Evolutionary conservation across 2,113 vertebrate genomes (phyloP).

Genomic region (Romanogobio albipinnatus): DNA sequence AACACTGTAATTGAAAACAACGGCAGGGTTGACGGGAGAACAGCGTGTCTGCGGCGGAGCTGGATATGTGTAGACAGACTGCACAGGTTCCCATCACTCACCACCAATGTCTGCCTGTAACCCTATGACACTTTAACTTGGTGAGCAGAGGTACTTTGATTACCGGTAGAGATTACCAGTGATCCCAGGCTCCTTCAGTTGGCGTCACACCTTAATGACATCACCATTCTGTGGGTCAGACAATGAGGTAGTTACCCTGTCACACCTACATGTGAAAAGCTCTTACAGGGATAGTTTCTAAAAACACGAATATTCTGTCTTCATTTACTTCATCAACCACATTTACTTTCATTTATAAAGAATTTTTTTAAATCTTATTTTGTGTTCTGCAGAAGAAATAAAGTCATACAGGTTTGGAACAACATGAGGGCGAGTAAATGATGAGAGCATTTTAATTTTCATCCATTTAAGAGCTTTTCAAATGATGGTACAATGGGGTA

Average conservation of each 20-base stretch:
- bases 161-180: slow-evolving; percentile 31
- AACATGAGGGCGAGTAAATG: not conserved
- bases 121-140: not conserved
- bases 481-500: not conserved
- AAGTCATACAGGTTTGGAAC: not conserved
- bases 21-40: slow-evolving; percentile 1
- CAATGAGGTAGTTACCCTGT: not conserved
- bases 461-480: not conserved
- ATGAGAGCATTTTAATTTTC: not conserved
- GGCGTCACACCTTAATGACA: not conserved
- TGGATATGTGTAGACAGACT: slow-evolving; percentile 9
- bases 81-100: slow-evolving; percentile 7
- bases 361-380: not conserved
- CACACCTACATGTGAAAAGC: not conserved
- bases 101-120: not conserved
- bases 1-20: slow-evolving; percentile 37
- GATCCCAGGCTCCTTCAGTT: slow-evolving; percentile 18
- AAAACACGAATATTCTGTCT: not conserved
- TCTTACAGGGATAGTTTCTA: not conserved
- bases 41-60: not conserved
- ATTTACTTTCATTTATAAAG: not conserved
- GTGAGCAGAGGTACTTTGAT: slow-evolving; percentile 8
- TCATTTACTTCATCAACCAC: not conserved
- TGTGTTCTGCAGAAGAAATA: not conserved
- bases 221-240: not conserved